These are phyloP conservation scores for Dryobates pubescens DNA, from an alignment of 2,797 vertebrate genomes.

Conservation along the genomic window DNA sequence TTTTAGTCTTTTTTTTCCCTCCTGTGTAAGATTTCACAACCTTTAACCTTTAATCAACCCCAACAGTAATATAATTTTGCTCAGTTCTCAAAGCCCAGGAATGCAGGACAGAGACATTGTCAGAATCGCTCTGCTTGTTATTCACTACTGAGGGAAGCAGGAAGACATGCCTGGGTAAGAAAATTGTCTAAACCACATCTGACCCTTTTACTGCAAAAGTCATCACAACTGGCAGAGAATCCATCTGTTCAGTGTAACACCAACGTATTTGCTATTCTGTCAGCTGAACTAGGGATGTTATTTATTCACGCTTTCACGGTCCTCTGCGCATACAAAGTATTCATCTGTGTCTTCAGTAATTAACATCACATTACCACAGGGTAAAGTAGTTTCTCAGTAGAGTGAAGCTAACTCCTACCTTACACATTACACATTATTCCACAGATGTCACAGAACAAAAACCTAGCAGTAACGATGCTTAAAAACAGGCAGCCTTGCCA, in stretches of 20 bases:
- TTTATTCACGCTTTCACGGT: background rate
- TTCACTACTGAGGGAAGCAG: background rate
- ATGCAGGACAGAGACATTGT: background rate
- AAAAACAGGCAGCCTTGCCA: background rate
- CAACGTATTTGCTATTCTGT: slow-evolving; percentile 16
- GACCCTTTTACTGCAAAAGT: background rate
- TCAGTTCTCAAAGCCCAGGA: background rate
- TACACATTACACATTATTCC: background rate
- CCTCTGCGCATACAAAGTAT: background rate
- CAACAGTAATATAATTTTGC: slow-evolving; percentile 1
- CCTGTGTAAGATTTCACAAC: background rate
- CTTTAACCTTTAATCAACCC: slow-evolving; percentile 1
- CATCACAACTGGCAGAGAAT: background rate
- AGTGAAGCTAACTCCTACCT: background rate
- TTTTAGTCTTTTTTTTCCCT: background rate
- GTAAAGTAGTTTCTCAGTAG: background rate
- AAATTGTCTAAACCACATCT: background rate
- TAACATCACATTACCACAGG: slow-evolving; percentile 40
- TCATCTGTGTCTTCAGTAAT: slow-evolving; percentile 55
- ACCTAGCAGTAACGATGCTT: background rate
- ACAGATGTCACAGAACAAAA: background rate
- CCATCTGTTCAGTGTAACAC: slow-evolving; percentile 11
- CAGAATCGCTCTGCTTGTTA: background rate
- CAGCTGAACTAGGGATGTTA: slow-evolving; percentile 31
- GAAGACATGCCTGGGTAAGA: background rate